phyloP scores from a whole-genome alignment of 2,797 vertebrate genomes.

The Schizothorax lantsangensis region DNA sequence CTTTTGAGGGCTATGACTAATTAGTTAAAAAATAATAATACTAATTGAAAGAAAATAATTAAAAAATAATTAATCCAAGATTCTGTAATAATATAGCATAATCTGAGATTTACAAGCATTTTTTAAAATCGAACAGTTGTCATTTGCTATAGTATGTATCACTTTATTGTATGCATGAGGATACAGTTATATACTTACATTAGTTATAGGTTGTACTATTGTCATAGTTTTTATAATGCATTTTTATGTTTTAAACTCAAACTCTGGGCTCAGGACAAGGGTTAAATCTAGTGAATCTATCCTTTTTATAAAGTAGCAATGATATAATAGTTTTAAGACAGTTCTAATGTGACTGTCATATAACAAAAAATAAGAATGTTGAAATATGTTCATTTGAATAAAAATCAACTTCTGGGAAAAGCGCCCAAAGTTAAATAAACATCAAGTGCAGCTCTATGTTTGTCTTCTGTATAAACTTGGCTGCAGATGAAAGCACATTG shows the following conservation, averaged over 20 bases:
- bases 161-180: no score
- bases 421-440: neutral
- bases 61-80: neutral
- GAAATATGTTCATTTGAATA: neutral
- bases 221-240: neutral
- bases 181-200: no score
- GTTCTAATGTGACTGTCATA: neutral
- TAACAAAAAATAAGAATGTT: neutral
- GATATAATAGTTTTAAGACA: neutral
- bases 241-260: neutral
- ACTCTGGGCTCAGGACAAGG: neutral
- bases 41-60: no score
- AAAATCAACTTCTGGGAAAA: neutral
- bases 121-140: neutral
- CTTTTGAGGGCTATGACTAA: no score
- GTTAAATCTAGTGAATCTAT: neutral
- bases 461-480: conserved; percentile 20
- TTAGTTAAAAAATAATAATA: no score
- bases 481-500: neutral
- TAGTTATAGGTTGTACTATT: no score
- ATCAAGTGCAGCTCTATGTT: neutral
- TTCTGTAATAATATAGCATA: no score
- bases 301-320: neutral
- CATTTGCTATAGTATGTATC: no score
- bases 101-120: neutral